Percentiles rank a stretch among this genome's conserved stretches.
Evolutionary conservation across 2,888 invertebrate species (phyloP).

Genomic region (Diplolepis rosae): DNA sequence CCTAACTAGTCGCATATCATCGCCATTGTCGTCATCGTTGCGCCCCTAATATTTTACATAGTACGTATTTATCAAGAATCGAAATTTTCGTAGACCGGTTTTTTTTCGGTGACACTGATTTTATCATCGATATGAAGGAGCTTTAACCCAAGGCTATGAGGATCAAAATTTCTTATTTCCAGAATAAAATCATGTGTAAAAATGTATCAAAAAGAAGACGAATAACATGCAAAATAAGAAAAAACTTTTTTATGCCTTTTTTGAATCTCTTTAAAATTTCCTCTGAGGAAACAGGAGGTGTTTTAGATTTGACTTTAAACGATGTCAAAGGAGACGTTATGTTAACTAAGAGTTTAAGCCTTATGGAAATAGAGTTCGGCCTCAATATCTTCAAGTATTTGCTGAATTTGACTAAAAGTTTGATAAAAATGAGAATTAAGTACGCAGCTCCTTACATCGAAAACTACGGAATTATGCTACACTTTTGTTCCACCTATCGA

Average conservation of each 20-base stretch:
- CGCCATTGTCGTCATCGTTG: slow-evolving; percentile 5
- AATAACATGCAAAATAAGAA: background rate
- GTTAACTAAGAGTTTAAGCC: background rate
- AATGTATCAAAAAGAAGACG: background rate
- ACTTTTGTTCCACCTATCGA: background rate
- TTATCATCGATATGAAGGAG: background rate
- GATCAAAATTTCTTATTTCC: background rate
- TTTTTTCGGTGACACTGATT: slow-evolving; percentile 6
- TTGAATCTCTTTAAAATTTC: too few species aligned
- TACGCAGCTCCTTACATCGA: background rate
- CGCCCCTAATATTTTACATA: background rate
- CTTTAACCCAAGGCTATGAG: background rate
- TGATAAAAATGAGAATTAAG: background rate
- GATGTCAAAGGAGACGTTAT: background rate
- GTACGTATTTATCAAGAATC: slow-evolving; percentile 2
- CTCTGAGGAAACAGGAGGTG: background rate
- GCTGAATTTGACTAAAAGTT: background rate
- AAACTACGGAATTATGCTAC: slow-evolving; percentile 5
- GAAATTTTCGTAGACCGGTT: background rate
- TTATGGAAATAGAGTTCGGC: background rate
- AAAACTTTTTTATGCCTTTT: background rate
- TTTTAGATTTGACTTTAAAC: too few species aligned
- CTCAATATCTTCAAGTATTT: background rate
- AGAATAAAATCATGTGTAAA: background rate
- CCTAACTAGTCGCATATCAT: slow-evolving; percentile 57